Conservation (phyloP, 2,888 invertebrate genomes). For the Oligia latruncula region DNA sequence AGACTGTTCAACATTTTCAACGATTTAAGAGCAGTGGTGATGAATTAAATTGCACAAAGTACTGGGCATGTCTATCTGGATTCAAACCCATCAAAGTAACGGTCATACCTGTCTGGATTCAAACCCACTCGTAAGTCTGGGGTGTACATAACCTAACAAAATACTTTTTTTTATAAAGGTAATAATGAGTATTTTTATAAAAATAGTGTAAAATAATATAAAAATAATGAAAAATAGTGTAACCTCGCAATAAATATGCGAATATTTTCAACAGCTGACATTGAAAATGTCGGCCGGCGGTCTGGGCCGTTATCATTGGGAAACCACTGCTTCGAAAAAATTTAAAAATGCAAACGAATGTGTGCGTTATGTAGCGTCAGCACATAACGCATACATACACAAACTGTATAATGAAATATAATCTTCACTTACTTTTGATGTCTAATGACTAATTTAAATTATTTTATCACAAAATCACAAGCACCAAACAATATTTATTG, state of each 20-base stretch:
- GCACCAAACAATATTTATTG: not conserved
- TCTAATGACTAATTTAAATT: not conserved
- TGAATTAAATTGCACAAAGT: not conserved
- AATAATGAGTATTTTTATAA: not conserved
- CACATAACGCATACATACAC: too few relatives aligned
- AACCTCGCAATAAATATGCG: not conserved
- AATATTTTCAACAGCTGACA: slow-evolving; percentile 55
- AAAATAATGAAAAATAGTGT: not conserved
- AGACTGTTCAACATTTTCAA: not conserved
- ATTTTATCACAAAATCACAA: not conserved
- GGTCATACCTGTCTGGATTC: not conserved
- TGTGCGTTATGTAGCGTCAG: too few relatives aligned
- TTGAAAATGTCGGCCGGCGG: not conserved
- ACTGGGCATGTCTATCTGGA: too few relatives aligned
- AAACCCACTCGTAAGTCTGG: not conserved
- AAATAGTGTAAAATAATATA: not conserved
- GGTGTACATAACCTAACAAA: slow-evolving; percentile 4
- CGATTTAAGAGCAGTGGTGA: not conserved
- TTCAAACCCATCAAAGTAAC: too few relatives aligned
- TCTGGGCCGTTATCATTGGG: not conserved
- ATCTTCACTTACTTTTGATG: slow-evolving; percentile 4
- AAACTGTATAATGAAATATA: too few relatives aligned
- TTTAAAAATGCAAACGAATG: not conserved
- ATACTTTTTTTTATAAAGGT: not conserved
- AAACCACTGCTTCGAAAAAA: not conserved